Percentiles rank a stretch among this genome's conserved stretches.
phyloP scores from a whole-genome alignment of 2,113 vertebrate genomes.

The Athene noctua region DNA sequence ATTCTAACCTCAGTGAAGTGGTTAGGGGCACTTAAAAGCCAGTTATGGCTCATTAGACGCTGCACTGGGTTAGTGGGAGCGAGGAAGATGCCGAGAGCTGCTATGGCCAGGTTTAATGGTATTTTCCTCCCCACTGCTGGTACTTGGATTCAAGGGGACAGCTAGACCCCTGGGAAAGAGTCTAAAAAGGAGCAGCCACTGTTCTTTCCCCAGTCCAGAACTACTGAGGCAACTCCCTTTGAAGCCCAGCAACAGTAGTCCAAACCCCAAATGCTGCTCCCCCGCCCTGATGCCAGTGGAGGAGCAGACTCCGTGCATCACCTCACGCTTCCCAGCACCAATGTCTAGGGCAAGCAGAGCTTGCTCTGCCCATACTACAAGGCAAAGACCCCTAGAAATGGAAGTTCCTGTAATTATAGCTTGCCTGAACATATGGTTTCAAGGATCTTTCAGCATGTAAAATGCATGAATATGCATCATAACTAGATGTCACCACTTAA shows the following conservation, averaged over 20 bases:
- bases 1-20: slow-evolving; percentile 16
- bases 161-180: neutral
- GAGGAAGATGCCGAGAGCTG: neutral
- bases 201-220: neutral
- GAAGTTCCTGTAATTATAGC: slow-evolving; percentile 48
- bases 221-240: neutral
- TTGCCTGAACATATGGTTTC: slow-evolving; percentile 55
- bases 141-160: neutral
- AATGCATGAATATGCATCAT: slow-evolving; percentile 66
- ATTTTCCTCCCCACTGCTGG: neutral
- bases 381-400: slow-evolving; percentile 32
- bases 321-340: neutral
- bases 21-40: slow-evolving; percentile 15
- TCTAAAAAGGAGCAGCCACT: neutral
- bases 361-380: neutral
- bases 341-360: neutral
- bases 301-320: neutral
- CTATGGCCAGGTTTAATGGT: neutral
- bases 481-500: slow-evolving; percentile 58
- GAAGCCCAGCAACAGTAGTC: neutral
- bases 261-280: neutral
- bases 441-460: neutral
- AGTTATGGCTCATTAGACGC: slow-evolving; percentile 29
- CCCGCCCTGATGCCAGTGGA: accelerated
- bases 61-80: neutral